These are phyloP conservation scores for Parnassius mnemosyne DNA, from an alignment of 2,888 invertebrate species.

Conservation along the genomic window DNA sequence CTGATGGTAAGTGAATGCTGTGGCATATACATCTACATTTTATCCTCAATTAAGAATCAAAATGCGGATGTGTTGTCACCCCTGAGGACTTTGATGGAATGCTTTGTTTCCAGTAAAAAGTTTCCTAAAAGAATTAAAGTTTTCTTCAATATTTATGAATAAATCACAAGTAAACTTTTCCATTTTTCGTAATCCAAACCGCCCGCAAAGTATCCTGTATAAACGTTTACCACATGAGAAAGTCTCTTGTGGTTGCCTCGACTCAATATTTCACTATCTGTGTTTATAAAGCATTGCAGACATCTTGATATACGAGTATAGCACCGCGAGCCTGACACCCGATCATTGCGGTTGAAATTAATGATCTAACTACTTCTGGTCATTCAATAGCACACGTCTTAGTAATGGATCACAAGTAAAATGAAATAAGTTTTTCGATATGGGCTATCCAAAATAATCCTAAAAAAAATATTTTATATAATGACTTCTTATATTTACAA, in stretches of 20 bases:
- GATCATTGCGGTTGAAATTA: constrained; percentile 50
- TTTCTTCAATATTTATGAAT: no score
- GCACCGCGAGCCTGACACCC: constrained; percentile 40
- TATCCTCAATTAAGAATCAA: no score
- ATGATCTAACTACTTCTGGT: constrained; percentile 41
- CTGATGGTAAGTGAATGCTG: no score
- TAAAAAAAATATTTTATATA: no score
- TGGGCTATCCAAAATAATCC: no score
- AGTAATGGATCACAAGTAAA: constrained; percentile 4
- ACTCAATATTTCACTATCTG: constrained; percentile 42
- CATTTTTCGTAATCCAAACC: background rate
- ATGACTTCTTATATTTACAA: no score
- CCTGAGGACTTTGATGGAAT: no score
- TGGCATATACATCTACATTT: no score
- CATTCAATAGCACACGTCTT: constrained; percentile 47
- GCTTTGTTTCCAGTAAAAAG: no score
- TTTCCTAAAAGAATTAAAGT: no score
- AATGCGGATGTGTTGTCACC: no score
- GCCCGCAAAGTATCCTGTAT: background rate
- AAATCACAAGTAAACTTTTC: background rate
- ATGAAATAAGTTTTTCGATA: no score
- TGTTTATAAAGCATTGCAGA: constrained; percentile 36
- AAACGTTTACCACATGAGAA: constrained; percentile 7
- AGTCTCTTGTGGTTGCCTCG: constrained; percentile 25
- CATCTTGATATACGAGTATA: constrained; percentile 45